phyloP scores from a whole-genome alignment of 2,797 vertebrate genomes.

The Microctenopoma stevenorrisi region DNA sequence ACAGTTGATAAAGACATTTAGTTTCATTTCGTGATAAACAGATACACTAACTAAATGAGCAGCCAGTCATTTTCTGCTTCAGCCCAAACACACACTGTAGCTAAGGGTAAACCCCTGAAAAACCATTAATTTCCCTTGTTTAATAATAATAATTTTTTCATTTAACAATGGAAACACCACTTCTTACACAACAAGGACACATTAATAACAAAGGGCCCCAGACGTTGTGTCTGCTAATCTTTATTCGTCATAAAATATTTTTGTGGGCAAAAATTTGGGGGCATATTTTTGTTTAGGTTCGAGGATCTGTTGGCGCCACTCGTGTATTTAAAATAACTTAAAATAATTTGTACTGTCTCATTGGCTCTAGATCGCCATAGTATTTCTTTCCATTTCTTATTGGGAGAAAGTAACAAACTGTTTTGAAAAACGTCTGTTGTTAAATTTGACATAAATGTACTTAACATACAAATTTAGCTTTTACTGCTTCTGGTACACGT shows the following conservation, averaged over 20 bases:
- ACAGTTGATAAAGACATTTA: not conserved
- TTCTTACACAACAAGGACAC: not conserved
- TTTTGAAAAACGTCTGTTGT: not conserved
- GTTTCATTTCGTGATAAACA: constrained; percentile 26
- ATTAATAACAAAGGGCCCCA: not conserved
- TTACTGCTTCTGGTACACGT: not conserved
- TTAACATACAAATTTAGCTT: not conserved
- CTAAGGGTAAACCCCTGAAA: constrained; percentile 1
- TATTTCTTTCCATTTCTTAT: too few species aligned
- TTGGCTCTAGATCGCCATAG: too few species aligned
- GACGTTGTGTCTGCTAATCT: too few species aligned
- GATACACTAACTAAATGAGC: not conserved
- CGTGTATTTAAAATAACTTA: not conserved
- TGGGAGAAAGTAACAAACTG: too few species aligned
- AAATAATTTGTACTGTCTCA: not conserved
- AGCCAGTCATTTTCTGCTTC: not conserved
- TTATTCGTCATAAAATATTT: too few species aligned
- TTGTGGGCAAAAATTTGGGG: too few species aligned
- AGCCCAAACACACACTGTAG: not conserved
- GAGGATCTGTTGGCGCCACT: too few species aligned
- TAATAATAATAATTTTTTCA: not conserved
- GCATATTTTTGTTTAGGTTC: too few species aligned
- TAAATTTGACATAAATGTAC: not conserved
- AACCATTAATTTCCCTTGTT: not conserved
- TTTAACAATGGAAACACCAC: constrained; percentile 4